phyloP scores from a whole-genome alignment of 2,113 vertebrate genomes.

The Corythoichthys intestinalis region DNA sequence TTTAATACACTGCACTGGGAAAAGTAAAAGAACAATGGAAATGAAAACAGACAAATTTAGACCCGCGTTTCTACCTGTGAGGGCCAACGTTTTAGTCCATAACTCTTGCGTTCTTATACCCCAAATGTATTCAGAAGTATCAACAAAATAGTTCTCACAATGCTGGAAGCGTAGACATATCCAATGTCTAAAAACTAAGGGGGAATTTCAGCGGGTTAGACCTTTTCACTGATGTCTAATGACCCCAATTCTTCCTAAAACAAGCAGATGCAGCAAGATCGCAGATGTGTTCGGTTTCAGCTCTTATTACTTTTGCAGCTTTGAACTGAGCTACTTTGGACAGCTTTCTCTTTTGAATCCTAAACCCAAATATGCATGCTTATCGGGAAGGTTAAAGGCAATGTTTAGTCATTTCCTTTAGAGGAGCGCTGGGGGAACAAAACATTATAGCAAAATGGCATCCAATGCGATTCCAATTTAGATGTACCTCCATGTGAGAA shows the following conservation, averaged over 20 bases:
- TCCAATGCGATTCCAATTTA: background rate
- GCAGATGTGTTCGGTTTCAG: background rate
- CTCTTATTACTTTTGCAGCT: background rate
- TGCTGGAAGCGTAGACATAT: background rate
- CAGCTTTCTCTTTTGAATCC: background rate
- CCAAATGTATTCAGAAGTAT: background rate
- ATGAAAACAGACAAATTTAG: too few species aligned
- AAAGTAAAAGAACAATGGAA: too few species aligned
- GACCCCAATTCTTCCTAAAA: background rate
- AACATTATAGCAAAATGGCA: background rate
- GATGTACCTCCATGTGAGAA: background rate
- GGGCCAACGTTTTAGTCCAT: background rate
- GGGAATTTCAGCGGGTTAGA: background rate
- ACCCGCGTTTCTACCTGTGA: too few species aligned
- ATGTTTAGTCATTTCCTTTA: background rate
- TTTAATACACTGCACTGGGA: too few species aligned
- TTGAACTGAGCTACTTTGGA: background rate
- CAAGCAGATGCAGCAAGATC: background rate
- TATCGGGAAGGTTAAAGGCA: background rate
- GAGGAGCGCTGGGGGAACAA: background rate
- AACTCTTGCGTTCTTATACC: background rate
- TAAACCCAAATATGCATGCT: background rate
- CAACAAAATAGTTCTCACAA: background rate
- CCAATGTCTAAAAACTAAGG: background rate
- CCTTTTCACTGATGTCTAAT: background rate